phyloP scores from a whole-genome alignment of 64 coral and sea anemone species.

The Astreopora myriophthalma region DNA sequence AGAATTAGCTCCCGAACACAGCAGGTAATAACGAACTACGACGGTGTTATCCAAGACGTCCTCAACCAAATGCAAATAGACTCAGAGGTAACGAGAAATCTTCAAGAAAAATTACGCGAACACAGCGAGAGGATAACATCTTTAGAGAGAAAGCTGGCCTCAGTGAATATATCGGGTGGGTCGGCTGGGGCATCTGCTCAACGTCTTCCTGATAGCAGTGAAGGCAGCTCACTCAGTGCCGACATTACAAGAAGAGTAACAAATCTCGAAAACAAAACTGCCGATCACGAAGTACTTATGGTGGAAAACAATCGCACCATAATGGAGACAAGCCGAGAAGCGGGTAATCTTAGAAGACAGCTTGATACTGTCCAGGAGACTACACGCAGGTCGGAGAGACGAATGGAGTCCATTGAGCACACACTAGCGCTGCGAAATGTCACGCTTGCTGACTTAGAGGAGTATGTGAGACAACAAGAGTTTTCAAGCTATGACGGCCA shows the following conservation, averaged over 20 bases:
- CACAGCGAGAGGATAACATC: slow-evolving; percentile 21
- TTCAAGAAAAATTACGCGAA: slow-evolving; percentile 8
- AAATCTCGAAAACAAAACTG: slow-evolving; percentile 26
- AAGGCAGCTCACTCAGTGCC: not conserved
- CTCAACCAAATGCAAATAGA: slow-evolving; percentile 1
- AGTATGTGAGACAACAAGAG: not conserved
- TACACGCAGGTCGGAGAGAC: slow-evolving; percentile 2
- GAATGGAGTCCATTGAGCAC: slow-evolving; percentile 49
- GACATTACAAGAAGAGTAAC: slow-evolving; percentile 32
- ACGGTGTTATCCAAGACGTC: not conserved
- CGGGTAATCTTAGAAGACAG: not conserved
- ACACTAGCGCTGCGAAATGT: slow-evolving; percentile 48
- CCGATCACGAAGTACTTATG: slow-evolving; percentile 40
- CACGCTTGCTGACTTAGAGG: slow-evolving; percentile 59
- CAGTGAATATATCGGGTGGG: not conserved
- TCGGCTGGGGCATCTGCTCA: not conserved
- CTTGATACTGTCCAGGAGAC: slow-evolving; percentile 33
- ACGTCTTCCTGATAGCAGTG: not conserved
- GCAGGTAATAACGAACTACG: not conserved
- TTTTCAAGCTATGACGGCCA: slow-evolving; percentile 35
- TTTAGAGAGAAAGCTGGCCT: not conserved
- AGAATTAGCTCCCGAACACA: not conserved
- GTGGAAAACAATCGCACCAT: slow-evolving; percentile 31
- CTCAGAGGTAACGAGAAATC: not conserved
- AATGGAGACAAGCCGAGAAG: not conserved